Conservation (phyloP, 1,140 invertebrate species). For the Atopsyche davidsoni region DNA sequence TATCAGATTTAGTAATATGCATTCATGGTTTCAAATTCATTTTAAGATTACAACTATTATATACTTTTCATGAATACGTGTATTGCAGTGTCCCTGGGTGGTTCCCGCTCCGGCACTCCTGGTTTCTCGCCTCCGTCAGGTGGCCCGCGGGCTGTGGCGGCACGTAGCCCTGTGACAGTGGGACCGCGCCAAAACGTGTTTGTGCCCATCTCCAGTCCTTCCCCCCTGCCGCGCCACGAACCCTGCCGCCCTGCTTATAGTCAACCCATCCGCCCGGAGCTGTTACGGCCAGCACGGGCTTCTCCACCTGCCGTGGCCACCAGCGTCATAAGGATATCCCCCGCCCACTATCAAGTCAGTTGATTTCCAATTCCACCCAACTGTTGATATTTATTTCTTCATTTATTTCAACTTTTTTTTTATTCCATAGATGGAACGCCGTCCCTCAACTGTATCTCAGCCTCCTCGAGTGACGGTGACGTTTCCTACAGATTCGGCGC, state of each 20-base stretch:
- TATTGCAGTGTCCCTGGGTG: slow-evolving; percentile 78
- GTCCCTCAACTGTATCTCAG: slow-evolving; percentile 15
- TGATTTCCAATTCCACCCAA: too few species aligned
- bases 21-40: too few species aligned
- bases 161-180: slow-evolving; percentile 49
- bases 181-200: slow-evolving; percentile 71
- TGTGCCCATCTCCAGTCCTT: slow-evolving; percentile 74
- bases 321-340: slow-evolving; percentile 77
- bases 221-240: slow-evolving; percentile 40
- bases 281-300: slow-evolving; percentile 47
- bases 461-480: slow-evolving; percentile 19
- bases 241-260: slow-evolving; percentile 40
- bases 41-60: too few species aligned
- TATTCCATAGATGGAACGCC: slow-evolving; percentile 19
- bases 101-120: slow-evolving; percentile 83
- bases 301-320: slow-evolving; percentile 45
- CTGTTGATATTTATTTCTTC: too few species aligned
- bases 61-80: too few species aligned
- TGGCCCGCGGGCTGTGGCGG: slow-evolving; percentile 30
- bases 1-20: slow-evolving; percentile 1
- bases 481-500: slow-evolving; percentile 13
- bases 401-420: slow-evolving; percentile 9
- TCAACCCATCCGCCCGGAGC: slow-evolving; percentile 49
- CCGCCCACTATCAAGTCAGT: too few species aligned
- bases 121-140: slow-evolving; percentile 76